phyloP scores from a whole-genome alignment of 2,113 vertebrate species.

The Tinamus guttatus region DNA sequence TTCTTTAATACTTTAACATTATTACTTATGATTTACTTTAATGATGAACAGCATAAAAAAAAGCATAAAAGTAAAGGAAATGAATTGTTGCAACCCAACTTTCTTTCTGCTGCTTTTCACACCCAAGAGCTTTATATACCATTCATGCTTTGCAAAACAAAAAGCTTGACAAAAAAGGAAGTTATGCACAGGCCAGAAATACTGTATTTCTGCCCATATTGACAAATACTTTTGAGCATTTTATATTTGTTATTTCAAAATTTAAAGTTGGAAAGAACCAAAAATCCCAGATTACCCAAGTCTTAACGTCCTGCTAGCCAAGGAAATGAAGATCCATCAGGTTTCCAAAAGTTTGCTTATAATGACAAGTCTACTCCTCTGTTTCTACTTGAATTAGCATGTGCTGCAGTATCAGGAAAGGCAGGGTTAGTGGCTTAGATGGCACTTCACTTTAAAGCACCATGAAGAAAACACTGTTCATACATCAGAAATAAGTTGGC shows the following conservation, averaged over 20 bases:
- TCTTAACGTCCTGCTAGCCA: background rate
- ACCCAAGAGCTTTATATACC: background rate
- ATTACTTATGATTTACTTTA: background rate
- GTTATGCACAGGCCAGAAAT: background rate
- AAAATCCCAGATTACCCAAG: background rate
- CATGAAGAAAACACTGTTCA: background rate
- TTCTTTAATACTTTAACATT: background rate
- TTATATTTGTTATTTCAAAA: background rate
- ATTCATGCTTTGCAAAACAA: too few relatives aligned
- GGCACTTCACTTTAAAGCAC: background rate
- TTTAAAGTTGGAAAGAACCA: background rate
- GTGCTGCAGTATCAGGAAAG: background rate
- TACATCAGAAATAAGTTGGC: background rate
- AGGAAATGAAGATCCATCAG: background rate
- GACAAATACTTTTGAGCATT: background rate
- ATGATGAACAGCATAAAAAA: background rate
- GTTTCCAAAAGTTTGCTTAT: background rate
- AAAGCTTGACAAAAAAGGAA: too few relatives aligned
- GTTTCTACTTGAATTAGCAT: background rate
- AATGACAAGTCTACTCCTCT: background rate
- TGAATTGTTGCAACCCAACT: background rate
- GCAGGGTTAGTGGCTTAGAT: background rate
- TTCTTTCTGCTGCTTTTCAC: background rate
- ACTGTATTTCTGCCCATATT: background rate
- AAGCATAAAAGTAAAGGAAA: background rate